Percentiles rank a stretch among this genome's conserved stretches.
These are phyloP conservation scores for Caretta caretta DNA, from an alignment of 2,113 vertebrate genomes.

Conservation along the genomic window DNA sequence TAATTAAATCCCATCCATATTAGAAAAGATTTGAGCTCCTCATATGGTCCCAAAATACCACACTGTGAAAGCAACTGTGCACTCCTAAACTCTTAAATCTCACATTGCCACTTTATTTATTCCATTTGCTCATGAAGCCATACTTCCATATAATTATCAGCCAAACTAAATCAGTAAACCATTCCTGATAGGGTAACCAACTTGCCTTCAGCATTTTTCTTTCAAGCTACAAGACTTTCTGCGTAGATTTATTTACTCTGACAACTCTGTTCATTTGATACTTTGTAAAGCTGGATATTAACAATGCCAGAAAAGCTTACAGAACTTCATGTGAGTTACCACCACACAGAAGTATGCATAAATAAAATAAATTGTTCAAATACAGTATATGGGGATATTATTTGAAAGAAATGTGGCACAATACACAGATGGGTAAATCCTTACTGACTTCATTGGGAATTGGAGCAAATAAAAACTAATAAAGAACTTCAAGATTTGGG, in stretches of 20 bases:
- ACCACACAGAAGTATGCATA: neutral
- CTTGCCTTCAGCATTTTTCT: conserved; percentile 59
- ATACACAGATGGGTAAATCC: neutral
- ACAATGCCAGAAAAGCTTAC: neutral
- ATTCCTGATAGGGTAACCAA: conserved; percentile 18
- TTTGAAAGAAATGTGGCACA: neutral
- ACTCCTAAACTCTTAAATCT: neutral
- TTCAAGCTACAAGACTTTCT: conserved; percentile 10
- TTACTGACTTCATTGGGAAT: neutral
- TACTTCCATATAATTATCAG: conserved; percentile 26
- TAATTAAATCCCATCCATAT: neutral
- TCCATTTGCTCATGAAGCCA: neutral
- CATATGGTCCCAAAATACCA: neutral
- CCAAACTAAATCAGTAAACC: conserved; percentile 45
- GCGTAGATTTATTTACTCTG: conserved; percentile 54
- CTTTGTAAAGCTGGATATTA: neutral
- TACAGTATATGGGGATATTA: neutral
- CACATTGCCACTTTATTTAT: neutral
- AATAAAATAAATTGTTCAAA: neutral
- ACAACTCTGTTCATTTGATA: conserved; percentile 41
- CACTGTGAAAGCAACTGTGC: neutral
- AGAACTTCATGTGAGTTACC: neutral
- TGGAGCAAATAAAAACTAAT: neutral
- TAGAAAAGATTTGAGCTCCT: neutral
- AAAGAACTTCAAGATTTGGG: neutral